Conservation (phyloP, 1,140 invertebrate species). For the Bombus haemorrhoidalis region DNA sequence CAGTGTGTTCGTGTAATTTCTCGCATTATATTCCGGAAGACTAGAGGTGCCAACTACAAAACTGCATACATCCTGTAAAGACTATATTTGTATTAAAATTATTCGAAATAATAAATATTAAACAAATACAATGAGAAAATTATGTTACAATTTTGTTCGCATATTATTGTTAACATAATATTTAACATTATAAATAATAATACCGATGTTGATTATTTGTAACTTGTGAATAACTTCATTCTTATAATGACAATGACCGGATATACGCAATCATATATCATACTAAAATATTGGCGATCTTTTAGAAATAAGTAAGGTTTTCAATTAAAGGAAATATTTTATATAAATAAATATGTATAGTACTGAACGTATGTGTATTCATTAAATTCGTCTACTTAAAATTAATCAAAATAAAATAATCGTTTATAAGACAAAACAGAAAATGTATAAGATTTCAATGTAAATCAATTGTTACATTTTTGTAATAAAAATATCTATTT, state of each 20-base stretch:
- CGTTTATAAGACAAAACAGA: neutral
- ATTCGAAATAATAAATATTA: neutral
- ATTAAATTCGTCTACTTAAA: neutral
- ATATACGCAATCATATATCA: neutral
- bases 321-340: neutral
- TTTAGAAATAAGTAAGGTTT: neutral
- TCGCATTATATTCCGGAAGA: slow-evolving; percentile 39
- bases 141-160: neutral
- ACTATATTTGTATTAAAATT: neutral
- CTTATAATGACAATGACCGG: neutral
- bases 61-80: no score
- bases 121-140: neutral
- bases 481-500: slow-evolving; percentile 1
- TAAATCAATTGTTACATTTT: neutral
- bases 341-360: neutral
- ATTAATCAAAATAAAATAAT: neutral
- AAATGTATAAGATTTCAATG: neutral
- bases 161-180: neutral
- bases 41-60: slow-evolving; percentile 18
- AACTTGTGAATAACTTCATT: neutral
- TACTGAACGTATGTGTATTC: no score
- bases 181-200: neutral
- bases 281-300: neutral
- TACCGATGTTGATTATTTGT: neutral
- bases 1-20: neutral